Base-by-base conservation (phyloP, 1,140 invertebrate species). In the Aphis craccivora region DNA sequence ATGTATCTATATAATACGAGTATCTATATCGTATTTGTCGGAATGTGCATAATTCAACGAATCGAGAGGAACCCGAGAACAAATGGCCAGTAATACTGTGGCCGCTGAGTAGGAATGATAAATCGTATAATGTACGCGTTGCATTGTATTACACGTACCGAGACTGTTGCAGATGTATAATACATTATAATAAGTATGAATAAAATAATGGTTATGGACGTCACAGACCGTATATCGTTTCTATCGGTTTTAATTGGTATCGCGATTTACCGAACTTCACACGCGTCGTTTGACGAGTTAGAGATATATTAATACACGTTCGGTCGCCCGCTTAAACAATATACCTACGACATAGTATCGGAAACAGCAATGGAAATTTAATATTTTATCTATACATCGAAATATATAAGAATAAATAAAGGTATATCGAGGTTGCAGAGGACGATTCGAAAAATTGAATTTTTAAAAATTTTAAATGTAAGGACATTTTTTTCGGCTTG, bases 21-120 rank as follows among this genome's bases (percentile, higher is more conserved):
- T 67, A n/a, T 76, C n/a, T 35, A 30, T 51, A 51, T 51, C 25
- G 48, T 51, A 51, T 51, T 30, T 88, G 30, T 88, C 86, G 45
- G 86, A 88, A 88, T 51, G 86, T 35, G 86, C 18, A 51, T 48
- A 88, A 88, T 88, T 51, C 30, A 87, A 87, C 43, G 86, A 45
- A 87, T 43, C 9, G 83, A 84, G 40, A 84, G 83, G 22, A 84
- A 84, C 37, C 40, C 22, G 23, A 84, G 35, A 40, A 84, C 83
- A 84, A 40, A 84, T 76, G n/a, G 30, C 60, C 60, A 14, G 60
- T 35, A 40, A 83, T 37, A 40, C 81, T 40, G 81, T 35, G 11
- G 20, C 8, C 35, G 37, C 22, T 23, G n/a, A 83, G 22, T 83
- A 35, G 37, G 37, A 83, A 83, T 83, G 81, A 83, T 83, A 83